These are phyloP conservation scores for Trissolcus japonicus DNA, from an alignment of 2,888 invertebrate species.

Conservation along the genomic window DNA sequence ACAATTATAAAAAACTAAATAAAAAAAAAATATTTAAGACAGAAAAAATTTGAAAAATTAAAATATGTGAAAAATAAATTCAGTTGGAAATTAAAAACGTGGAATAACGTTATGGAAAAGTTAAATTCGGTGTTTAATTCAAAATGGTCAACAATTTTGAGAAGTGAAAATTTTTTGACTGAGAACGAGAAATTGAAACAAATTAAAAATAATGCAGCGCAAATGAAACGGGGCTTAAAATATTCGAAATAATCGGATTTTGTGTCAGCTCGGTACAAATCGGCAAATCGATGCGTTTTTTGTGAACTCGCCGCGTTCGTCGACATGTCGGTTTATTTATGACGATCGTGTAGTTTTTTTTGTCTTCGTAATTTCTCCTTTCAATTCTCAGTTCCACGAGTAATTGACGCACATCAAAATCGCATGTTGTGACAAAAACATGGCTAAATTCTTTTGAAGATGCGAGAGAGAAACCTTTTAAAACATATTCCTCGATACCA, in stretches of 20 bases:
- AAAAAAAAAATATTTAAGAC: too few species aligned
- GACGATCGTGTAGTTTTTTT: conserved; percentile 67
- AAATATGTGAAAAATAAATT: too few species aligned
- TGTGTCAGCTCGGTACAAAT: conserved; percentile 47
- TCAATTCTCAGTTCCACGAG: conserved; percentile 61
- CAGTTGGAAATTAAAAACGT: too few species aligned
- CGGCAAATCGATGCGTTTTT: conserved; percentile 55
- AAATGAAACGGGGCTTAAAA: conserved; percentile 5
- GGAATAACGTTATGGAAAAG: too few species aligned
- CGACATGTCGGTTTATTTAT: conserved; percentile 62
- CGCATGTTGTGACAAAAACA: conserved; percentile 46
- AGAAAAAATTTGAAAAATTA: too few species aligned
- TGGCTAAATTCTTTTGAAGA: conserved; percentile 29
- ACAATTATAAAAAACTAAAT: too few species aligned
- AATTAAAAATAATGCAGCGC: too few species aligned
- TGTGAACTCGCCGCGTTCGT: conserved; percentile 30
- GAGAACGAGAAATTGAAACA: too few species aligned
- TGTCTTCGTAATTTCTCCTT: conserved; percentile 67
- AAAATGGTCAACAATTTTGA: not conserved
- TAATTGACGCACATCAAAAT: conserved; percentile 64
- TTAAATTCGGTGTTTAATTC: not conserved
- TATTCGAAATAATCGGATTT: conserved; percentile 49
- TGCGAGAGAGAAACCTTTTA: conserved; percentile 17
- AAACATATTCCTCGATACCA: conserved; percentile 37
- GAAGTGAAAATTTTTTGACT: not conserved